These are phyloP conservation scores for Rhodinocichla rosea DNA, from an alignment of 2,113 vertebrate genomes.

Conservation along the genomic window DNA sequence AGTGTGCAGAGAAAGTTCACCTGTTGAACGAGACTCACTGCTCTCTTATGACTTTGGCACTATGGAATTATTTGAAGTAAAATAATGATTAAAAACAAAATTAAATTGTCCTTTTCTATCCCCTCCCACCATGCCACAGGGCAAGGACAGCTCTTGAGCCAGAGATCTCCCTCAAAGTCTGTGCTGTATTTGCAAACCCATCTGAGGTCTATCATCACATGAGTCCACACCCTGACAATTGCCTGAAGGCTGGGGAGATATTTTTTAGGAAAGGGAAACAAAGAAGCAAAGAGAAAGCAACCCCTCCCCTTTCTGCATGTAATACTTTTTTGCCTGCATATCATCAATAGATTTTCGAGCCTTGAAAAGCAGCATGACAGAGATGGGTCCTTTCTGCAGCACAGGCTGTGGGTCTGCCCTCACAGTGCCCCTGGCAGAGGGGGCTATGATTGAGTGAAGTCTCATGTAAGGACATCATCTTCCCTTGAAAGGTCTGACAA, in stretches of 20 bases:
- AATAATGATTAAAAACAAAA: not conserved
- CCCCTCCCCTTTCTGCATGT: not conserved
- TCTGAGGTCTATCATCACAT: rapidly evolving
- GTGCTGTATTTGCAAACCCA: not conserved
- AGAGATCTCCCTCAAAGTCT: not conserved
- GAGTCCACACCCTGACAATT: not conserved
- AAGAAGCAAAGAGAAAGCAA: not conserved
- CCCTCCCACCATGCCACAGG: not conserved
- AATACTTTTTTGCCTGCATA: not conserved
- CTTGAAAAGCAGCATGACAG: not conserved
- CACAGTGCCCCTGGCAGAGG: not conserved
- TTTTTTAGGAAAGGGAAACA: not conserved
- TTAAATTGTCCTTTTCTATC: not conserved
- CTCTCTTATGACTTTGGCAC: not conserved
- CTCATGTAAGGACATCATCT: not conserved
- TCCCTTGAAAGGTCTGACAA: not conserved
- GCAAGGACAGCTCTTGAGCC: not conserved
- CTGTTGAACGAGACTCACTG: not conserved
- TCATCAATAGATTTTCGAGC: not conserved
- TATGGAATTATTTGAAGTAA: not conserved
- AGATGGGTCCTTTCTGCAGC: not conserved
- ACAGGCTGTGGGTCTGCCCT: not conserved
- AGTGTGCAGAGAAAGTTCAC: not conserved
- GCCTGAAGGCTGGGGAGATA: not conserved
- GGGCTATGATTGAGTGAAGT: rapidly evolving